phyloP scores from a whole-genome alignment of 2,888 invertebrate species.

The Patella depressa region DNA sequence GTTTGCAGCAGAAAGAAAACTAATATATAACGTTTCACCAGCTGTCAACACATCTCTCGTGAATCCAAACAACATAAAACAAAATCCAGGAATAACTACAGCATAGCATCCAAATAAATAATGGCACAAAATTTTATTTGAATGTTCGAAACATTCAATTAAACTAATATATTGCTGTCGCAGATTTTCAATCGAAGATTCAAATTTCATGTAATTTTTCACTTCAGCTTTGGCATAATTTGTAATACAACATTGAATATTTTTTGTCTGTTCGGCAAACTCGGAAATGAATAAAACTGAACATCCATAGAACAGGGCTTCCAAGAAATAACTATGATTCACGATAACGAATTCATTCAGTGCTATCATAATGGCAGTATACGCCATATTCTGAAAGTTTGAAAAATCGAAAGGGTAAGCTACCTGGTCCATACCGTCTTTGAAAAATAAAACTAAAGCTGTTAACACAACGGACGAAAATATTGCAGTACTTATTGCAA shows the following conservation, averaged over 20 bases:
- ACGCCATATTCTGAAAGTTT: neutral
- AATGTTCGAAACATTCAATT: neutral
- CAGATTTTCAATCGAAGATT: neutral
- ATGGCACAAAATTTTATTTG: neutral
- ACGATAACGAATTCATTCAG: no score
- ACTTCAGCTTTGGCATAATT: neutral
- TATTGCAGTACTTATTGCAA: no score
- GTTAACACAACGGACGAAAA: no score
- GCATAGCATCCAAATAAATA: neutral
- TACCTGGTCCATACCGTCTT: neutral
- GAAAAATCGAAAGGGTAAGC: neutral
- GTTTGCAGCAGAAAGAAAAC: no score
- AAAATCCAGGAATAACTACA: neutral
- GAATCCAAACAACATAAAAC: neutral
- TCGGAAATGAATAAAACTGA: no score
- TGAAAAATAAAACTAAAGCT: no score
- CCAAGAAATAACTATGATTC: no score
- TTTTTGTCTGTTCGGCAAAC: neutral
- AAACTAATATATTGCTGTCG: neutral
- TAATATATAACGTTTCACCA: no score
- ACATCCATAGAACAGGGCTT: no score
- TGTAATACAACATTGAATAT: neutral
- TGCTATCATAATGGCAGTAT: no score
- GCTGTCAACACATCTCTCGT: neutral
- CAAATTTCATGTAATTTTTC: neutral